These are phyloP conservation scores for Pimpla rufipes DNA, from an alignment of 2,888 invertebrate species.

Conservation along the genomic window DNA sequence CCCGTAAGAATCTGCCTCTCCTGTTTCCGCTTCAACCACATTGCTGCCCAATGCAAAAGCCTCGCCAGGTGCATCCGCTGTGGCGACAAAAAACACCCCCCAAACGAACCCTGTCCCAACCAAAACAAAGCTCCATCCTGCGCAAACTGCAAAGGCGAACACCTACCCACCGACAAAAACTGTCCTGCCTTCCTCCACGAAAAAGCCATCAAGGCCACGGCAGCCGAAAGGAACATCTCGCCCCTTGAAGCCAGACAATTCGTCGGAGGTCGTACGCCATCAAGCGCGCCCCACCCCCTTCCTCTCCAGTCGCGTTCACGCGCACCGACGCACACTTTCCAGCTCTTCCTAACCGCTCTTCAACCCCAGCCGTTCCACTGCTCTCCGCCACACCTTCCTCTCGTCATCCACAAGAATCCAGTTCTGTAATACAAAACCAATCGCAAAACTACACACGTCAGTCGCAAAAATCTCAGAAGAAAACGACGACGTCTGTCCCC, in stretches of 20 bases:
- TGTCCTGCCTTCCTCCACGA: no score
- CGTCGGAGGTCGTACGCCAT: background rate
- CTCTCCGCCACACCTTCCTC: no score
- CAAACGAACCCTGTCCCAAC: conserved; percentile 20
- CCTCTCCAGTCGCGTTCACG: no score
- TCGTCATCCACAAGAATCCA: background rate
- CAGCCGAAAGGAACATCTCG: conserved; percentile 12
- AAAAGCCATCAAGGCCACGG: conserved; percentile 19
- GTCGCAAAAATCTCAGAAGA: background rate
- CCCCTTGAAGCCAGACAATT: conserved; percentile 13
- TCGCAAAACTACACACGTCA: background rate
- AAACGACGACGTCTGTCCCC: background rate
- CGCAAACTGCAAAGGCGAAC: conserved; percentile 23
- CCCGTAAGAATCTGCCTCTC: no score
- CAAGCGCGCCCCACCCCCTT: background rate
- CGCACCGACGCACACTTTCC: no score
- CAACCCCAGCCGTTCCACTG: no score
- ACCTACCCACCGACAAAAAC: conserved; percentile 19
- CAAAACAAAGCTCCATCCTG: background rate
- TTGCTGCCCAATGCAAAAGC: conserved; percentile 30
- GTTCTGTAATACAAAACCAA: background rate
- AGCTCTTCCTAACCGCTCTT: background rate
- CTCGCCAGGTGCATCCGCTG: conserved; percentile 33
- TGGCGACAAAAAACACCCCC: no score
- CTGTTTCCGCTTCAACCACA: no score